phyloP scores from a whole-genome alignment of 2,888 invertebrate genomes.

The Eupithecia insigniata region DNA sequence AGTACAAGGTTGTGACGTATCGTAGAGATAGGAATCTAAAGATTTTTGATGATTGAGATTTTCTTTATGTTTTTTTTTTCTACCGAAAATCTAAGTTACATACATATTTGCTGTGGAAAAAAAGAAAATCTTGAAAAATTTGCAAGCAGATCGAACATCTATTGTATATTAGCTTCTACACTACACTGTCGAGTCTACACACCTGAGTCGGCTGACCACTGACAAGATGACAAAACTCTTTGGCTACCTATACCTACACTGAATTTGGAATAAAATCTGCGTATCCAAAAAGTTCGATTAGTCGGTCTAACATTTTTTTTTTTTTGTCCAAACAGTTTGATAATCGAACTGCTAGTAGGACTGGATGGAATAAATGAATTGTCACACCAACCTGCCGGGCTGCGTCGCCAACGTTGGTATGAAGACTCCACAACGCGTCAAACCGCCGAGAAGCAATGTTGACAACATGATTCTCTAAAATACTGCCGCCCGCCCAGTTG shows the following conservation, averaged over 20 bases:
- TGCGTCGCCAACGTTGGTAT: not conserved
- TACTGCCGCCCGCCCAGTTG: no score
- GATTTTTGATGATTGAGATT: not conserved
- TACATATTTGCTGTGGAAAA: not conserved
- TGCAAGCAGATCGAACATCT: not conserved
- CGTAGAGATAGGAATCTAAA: not conserved
- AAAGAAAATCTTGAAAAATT: not conserved
- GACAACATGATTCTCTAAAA: not conserved
- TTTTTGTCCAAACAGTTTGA: no score
- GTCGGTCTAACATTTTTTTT: no score
- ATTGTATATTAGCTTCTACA: not conserved
- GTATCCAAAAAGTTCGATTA: no score
- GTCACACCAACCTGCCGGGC: not conserved
- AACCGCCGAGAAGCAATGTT: not conserved
- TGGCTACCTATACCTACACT: no score
- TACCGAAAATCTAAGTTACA: not conserved
- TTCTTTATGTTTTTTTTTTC: no score
- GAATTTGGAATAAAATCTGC: no score
- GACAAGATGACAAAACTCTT: not conserved
- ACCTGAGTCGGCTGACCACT: not conserved
- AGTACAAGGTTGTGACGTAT: not conserved
- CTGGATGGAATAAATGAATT: no score
- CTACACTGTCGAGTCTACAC: not conserved
- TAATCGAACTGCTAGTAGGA: no score
- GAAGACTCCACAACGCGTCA: not conserved